Conservation (phyloP, 2,888 invertebrate species). For the Temnothorax unifasciatus region DNA sequence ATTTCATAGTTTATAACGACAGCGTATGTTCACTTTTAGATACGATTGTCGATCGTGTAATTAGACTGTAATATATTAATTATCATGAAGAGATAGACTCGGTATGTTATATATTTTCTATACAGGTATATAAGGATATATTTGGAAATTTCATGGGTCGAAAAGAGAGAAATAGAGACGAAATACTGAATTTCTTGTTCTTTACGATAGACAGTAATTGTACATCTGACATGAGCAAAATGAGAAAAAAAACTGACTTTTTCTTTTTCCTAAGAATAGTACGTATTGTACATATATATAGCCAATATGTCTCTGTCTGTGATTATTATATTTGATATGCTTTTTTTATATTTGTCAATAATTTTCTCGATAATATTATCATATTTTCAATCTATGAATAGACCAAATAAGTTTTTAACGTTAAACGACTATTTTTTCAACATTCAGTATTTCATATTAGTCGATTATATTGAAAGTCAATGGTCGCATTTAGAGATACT, state of each 20-base stretch:
- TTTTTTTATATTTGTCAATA: neutral
- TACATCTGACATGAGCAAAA: neutral
- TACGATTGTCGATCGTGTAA: neutral
- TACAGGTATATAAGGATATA: neutral
- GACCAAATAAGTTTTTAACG: neutral
- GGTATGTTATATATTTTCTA: neutral
- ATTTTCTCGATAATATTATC: neutral
- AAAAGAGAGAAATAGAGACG: neutral
- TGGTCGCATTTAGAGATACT: neutral
- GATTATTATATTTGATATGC: neutral
- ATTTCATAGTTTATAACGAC: neutral
- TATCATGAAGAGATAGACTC: neutral
- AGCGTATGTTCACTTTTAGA: neutral
- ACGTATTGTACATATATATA: neutral
- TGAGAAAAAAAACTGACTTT: neutral
- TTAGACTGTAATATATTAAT: neutral
- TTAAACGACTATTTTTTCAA: conserved; percentile 4
- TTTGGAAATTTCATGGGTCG: neutral
- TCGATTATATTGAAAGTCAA: neutral
- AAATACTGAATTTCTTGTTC: neutral
- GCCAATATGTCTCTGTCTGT: neutral
- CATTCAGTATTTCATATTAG: neutral
- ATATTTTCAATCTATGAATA: neutral
- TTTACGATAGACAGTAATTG: neutral
- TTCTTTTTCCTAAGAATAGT: neutral